phyloP scores from a whole-genome alignment of 2,888 invertebrate species.

The Eristalis intricaria region DNA sequence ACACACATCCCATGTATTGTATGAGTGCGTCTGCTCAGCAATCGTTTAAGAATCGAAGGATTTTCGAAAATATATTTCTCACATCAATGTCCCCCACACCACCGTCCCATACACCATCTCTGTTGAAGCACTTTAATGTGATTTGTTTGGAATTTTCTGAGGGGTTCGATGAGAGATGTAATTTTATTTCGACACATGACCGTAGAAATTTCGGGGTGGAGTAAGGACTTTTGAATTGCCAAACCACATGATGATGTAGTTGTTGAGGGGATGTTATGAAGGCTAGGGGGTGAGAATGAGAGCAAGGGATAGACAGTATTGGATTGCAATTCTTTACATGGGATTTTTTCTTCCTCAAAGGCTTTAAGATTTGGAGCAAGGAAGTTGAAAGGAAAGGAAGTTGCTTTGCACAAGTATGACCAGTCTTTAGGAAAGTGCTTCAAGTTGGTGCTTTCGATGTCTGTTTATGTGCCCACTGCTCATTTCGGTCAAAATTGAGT shows the following conservation, averaged over 20 bases:
- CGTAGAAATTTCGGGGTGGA: neutral
- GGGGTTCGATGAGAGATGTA: neutral
- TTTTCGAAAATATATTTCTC: neutral
- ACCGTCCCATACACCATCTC: neutral
- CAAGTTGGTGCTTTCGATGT: no score
- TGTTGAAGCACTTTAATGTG: neutral
- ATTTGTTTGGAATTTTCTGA: neutral
- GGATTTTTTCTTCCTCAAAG: no score
- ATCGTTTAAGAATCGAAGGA: constrained; percentile 1
- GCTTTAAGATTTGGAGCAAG: no score
- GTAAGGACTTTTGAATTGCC: neutral
- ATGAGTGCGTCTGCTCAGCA: neutral
- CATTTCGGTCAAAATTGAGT: no score
- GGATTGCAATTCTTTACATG: no score
- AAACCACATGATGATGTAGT: neutral
- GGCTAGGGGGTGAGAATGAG: neutral
- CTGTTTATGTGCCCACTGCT: no score
- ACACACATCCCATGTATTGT: neutral
- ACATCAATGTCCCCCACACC: neutral
- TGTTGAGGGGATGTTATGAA: neutral
- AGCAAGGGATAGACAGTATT: no score
- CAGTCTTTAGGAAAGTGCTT: no score
- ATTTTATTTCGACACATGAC: neutral
- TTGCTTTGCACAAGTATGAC: no score
- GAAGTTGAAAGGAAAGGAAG: no score